Evolutionary conservation across 2,113 vertebrate species (phyloP), one percentile per base, ranked within the genome.

Genomic region (Pipra filicauda): DNA sequence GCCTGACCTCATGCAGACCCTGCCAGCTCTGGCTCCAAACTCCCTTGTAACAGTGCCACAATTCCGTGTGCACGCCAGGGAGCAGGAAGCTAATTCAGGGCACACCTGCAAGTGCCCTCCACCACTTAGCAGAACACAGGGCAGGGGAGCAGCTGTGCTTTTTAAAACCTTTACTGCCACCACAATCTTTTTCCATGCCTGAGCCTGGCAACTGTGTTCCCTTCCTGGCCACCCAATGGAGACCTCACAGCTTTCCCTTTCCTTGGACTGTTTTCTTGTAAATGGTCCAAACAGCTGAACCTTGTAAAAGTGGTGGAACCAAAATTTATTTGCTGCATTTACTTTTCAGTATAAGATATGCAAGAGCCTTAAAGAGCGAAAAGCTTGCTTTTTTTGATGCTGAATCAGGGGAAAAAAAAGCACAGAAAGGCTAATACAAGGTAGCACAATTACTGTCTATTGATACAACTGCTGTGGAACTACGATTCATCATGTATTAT

Each of bases 1-100:
- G 61, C 65, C 90, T 39, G 65, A 87, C 81, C 85, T 75, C 37
- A 24, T 0, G 9, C 64, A 65, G 71, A 26, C 69, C 10, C n/a
- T 30, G 75, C 58, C 88, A 51, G 79, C n/a, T 70, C 79, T 49
- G 79, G 88, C 57, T 77, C 35, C 30, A 27, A 80, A 76, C 72
- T n/a, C 8, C 0, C 46, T 30, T 3, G 0, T 16, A 49, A 21
- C 51, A 17, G 52, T 31, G 52, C 65, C 39, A 2, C 3, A 6
- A 43, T 75, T 21, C 49, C 3, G 9, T 30, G 57, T 20, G 87
- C 30, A 12, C 17, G 3, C n/a, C 51, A 28, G 55, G 55, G 62
- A 70, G 59, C 5, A 12, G 64, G 79, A 55, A 71, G 41, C 51
- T 88, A 33, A 84, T 59, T 33, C 51, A 17, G 44, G 65, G 51